Conservation (phyloP, 2,797 vertebrate species). For the Choloepus didactylus region DNA sequence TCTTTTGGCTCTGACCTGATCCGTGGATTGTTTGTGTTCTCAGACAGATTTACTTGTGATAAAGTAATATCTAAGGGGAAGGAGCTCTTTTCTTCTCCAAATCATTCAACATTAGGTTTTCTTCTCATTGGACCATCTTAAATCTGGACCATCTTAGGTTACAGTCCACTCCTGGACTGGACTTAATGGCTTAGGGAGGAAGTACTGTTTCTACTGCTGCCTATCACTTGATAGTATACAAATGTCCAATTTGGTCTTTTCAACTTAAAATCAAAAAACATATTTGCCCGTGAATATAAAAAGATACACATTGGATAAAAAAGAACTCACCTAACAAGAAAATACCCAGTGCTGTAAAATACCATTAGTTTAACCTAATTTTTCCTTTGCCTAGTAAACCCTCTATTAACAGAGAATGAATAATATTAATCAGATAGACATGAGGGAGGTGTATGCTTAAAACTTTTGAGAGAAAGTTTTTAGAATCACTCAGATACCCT, state of each 20-base stretch:
- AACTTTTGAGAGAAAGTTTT: slow-evolving; percentile 41
- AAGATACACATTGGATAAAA: slow-evolving; percentile 18
- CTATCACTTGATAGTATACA: slow-evolving; percentile 52
- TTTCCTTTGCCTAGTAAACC: slow-evolving; percentile 3
- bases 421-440: slow-evolving; percentile 24
- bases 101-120: not conserved
- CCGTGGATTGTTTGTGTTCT: not conserved
- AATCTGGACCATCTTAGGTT: not conserved
- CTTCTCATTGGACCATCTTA: not conserved
- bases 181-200: not conserved
- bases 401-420: not conserved
- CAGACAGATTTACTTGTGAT: slow-evolving; percentile 27
- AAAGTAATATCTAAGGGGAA: not conserved
- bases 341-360: not conserved
- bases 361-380: not conserved
- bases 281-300: slow-evolving; percentile 37
- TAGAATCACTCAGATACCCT: not conserved
- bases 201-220: not conserved
- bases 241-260: not conserved
- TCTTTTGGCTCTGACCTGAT: not conserved
- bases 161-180: not conserved
- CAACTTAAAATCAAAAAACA: not conserved
- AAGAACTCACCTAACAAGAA: slow-evolving; percentile 26
- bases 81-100: not conserved
- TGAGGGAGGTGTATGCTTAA: not conserved